Base-by-base conservation (phyloP, 2,888 invertebrate genomes). In the Cheilosia variabilis region DNA sequence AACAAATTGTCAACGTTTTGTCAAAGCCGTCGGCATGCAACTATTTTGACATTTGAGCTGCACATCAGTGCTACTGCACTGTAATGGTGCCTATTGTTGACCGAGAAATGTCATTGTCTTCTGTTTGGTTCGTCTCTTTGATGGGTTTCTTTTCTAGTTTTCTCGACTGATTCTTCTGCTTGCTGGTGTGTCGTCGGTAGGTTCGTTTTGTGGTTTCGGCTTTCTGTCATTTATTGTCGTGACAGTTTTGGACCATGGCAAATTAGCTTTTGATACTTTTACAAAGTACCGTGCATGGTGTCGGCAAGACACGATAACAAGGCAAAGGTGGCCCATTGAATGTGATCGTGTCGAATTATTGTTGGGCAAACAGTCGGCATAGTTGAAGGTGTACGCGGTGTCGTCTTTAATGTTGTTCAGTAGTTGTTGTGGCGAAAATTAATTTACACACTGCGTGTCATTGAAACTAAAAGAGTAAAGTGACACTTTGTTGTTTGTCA, bases 301-400 rank as follows among this genome's bases (percentile, higher is more conserved):
- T 66, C 41, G 53, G 50, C 31, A 60, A 43, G 62, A 37, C 17
- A 47, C 9, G 47, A 47, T 37, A 37, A 37, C 37, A 47, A 17
- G 47, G 57, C 34, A 57, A 76, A 65, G 72, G 41, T 57, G 63
- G 45, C 55, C 50, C 50, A 79, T 79, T 73, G 65, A 55, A 58
- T 78, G 68, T 62, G 68, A 63, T 79, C 79, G 83, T 79, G 79
- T 84, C 83, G 83, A 84, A 84, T 84, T 79, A 79, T 75, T 79
- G 79, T 79, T 84, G 83, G 73, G 58, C 47, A 84, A 84, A 79
- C 41, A 84, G 83, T 79, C 79, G 83, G 83, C 55, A 57, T 0
- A 58, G 57, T 75, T 69, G 24, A 75, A 78, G 63, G 66, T 53
- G 75, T 52, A 69, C 58, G 63, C 83, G 79, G 79, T 52, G 73